A percentile compares a stretch with the other conserved stretches of the same genome.
Evolutionary conservation across 2,888 invertebrate species (phyloP).

Genomic region (Melanchra persicariae): DNA sequence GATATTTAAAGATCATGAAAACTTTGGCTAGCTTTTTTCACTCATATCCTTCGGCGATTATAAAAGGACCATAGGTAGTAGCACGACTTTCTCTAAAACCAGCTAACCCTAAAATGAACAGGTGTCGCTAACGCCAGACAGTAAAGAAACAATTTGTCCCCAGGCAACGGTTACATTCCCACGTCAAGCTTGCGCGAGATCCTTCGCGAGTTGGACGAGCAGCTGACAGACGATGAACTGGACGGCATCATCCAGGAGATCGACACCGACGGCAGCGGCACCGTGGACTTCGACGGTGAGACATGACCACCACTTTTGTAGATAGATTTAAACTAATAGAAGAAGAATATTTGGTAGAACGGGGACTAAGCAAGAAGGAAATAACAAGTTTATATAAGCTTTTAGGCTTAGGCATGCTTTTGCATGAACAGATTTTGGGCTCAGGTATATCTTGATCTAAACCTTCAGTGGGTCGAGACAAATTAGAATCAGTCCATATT

Average conservation of each 20-base stretch:
- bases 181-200: conserved; percentile 98
- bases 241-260: conserved; percentile 99
- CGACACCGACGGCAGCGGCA: conserved; percentile 99
- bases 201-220: conserved; percentile 98
- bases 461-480: background rate
- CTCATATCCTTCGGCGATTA: background rate
- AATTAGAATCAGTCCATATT: background rate
- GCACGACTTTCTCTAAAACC: background rate
- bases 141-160: conserved; percentile 50
- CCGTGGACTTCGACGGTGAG: conserved; percentile 99
- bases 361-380: too few species aligned
- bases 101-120: background rate
- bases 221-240: conserved; percentile 97
- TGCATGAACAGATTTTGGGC: background rate
- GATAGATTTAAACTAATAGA: too few species aligned
- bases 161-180: conserved; percentile 97
- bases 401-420: background rate
- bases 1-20: background rate
- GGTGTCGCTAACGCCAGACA: too few species aligned
- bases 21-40: background rate
- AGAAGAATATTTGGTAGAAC: background rate
- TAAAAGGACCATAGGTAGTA: too few species aligned
- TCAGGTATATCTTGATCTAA: background rate
- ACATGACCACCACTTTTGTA: background rate
- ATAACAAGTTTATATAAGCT: too few species aligned